These are phyloP conservation scores for Hippocampus zosterae DNA, from an alignment of 2,113 vertebrate genomes.

Conservation along the genomic window DNA sequence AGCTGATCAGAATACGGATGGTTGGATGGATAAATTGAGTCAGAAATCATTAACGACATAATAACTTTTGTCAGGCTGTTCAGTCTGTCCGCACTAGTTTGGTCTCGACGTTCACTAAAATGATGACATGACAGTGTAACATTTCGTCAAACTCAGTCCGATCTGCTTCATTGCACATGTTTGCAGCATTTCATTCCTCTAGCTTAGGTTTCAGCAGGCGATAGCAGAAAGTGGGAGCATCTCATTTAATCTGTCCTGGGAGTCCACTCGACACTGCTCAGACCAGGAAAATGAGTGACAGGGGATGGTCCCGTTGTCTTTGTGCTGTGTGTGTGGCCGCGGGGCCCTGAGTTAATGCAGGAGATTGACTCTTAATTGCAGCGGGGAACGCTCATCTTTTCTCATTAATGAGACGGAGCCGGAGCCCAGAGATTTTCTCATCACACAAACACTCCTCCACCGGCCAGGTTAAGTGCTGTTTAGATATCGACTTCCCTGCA, in stretches of 20 bases:
- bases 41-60: too few species aligned
- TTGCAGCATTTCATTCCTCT: conserved; percentile 48
- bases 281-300: conserved; percentile 61
- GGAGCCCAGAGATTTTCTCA: conserved; percentile 63
- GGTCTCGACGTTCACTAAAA: not conserved
- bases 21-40: too few species aligned
- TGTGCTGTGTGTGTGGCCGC: conserved; percentile 74
- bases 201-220: conserved; percentile 71
- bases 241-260: conserved; percentile 62
- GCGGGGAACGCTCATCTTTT: conserved; percentile 71
- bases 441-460: conserved; percentile 55
- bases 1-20: too few species aligned
- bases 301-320: conserved; percentile 63
- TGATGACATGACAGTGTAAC: conserved; percentile 15
- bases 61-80: not conserved
- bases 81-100: not conserved
- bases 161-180: conserved; percentile 38
- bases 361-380: conserved; percentile 75
- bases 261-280: conserved; percentile 52
- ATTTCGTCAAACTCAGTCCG: conserved; percentile 33
- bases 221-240: conserved; percentile 53
- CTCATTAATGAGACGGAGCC: conserved; percentile 66
- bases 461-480: conserved; percentile 65
- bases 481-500: conserved; percentile 59
- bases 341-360: conserved; percentile 63